A percentile compares a stretch with the other conserved stretches of the same genome.
These are phyloP conservation scores for Pachyramphus minor DNA, from an alignment of 2,113 vertebrate genomes.

Conservation along the genomic window DNA sequence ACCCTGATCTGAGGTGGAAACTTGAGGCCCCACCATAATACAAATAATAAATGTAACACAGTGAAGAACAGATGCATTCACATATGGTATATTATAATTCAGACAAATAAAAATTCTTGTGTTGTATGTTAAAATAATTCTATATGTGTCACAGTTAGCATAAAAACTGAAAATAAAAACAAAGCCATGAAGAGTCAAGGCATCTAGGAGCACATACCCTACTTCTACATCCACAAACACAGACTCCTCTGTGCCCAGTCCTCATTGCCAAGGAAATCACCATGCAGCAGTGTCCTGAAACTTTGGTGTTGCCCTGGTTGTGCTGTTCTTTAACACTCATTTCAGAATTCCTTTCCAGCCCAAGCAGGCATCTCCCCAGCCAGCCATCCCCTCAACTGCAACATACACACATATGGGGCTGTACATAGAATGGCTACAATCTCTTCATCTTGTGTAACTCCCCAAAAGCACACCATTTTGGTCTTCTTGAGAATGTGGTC, in stretches of 20 bases:
- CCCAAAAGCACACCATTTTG: background rate
- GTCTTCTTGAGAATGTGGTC: background rate
- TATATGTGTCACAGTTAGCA: slow-evolving; percentile 33
- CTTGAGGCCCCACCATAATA: slow-evolving; percentile 48
- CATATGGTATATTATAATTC: slow-evolving; percentile 62
- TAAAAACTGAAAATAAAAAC: slow-evolving; percentile 47
- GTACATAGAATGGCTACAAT: background rate
- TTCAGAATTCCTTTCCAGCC: background rate
- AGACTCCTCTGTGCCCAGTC: background rate
- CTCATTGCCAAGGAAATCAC: background rate
- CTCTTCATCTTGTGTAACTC: background rate
- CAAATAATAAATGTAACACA: slow-evolving; percentile 62
- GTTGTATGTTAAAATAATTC: slow-evolving; percentile 54
- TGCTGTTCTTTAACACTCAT: background rate
- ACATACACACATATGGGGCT: background rate
- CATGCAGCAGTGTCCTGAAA: background rate
- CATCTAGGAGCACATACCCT: background rate
- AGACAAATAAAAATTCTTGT: slow-evolving; percentile 63
- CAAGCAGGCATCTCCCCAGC: background rate
- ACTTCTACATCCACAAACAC: background rate
- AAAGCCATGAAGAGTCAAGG: background rate
- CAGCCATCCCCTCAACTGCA: background rate
- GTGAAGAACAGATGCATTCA: slow-evolving; percentile 60
- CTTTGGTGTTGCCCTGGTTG: background rate
- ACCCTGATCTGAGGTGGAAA: slow-evolving; percentile 62